Evolutionary conservation across 2,797 vertebrate species (phyloP), one percentile per base, ranked within the genome.

Genomic region (Apogon talboti): DNA sequence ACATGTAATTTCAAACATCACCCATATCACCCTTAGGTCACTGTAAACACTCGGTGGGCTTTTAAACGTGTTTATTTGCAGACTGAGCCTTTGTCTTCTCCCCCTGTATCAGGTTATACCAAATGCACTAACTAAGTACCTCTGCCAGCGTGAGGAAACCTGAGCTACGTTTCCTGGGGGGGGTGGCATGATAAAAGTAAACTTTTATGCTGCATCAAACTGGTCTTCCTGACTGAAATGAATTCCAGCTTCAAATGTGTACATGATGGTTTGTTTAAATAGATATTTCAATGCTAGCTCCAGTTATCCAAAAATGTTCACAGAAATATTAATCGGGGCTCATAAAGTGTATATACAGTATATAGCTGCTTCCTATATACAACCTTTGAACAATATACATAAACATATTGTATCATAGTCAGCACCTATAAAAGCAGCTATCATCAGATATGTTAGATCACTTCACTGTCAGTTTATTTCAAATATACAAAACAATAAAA

Each of bases 11-110:
- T 30, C 8, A 61, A 64, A 57, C 43, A 15, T 46, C 46, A 42
- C 14, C 10, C 1, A 8, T 40, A 30, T 18, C 43, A 59, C 15
- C 47, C 48, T 33, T 1, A 2, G 56, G 56, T 38, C 33, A 60
- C 44, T 53, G 9, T 61, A 40, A 78, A 65, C 55, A 11, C 35
- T 24, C 13, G 28, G 3, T n/a, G 6, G 52, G 46, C 15, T 70
- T 71, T 60, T 47, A 59, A 82, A 43, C 4, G 28, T 35, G 62
- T 69, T 79, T 49, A 71, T 67, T 69, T 41, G 48, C 37, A 21
- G 19, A 74, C 12, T 51, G 41, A 33, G 28, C 14, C 28, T 60
- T 78, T 74, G 52, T 75, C 41, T 74, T 52, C n/a, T 48, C 2
- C 16, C 42, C 55, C 46, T 18, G 37, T 71, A 46, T 54, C 46